phyloP scores from a whole-genome alignment of 2,888 invertebrate genomes.

The Lepidochitona cinerea region DNA sequence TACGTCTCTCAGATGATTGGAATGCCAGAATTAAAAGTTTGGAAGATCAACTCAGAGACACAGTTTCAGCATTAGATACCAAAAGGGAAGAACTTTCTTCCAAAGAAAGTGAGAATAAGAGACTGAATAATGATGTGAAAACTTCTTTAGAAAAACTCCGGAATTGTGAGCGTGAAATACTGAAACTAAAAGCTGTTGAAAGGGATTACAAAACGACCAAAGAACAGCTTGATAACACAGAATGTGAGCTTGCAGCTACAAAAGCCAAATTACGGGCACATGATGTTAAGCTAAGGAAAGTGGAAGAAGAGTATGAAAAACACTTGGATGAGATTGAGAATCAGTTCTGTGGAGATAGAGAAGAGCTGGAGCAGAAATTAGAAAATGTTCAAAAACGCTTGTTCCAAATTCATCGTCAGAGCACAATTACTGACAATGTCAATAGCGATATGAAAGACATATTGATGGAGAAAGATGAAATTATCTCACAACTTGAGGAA shows the following conservation, averaged over 20 bases:
- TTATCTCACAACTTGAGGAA: conserved; percentile 89
- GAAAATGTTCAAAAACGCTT: conserved; percentile 83
- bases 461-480: conserved; percentile 90
- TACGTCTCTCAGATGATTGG: conserved; percentile 58
- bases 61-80: conserved; percentile 50
- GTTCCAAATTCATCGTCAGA: conserved; percentile 83
- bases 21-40: conserved; percentile 52
- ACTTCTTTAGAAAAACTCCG: conserved; percentile 46
- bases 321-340: conserved; percentile 57
- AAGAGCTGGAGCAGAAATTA: conserved; percentile 72
- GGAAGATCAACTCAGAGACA: conserved; percentile 55
- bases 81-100: conserved; percentile 47
- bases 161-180: conserved; percentile 58
- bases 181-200: conserved; percentile 60
- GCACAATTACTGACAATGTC: conserved; percentile 55
- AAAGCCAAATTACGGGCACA: conserved; percentile 46
- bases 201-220: conserved; percentile 56
- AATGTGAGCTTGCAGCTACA: conserved; percentile 37
- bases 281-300: conserved; percentile 46
- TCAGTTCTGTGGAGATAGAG: conserved; percentile 65
- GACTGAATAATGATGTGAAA: conserved; percentile 53
- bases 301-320: conserved; percentile 50
- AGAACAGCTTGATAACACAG: conserved; percentile 52
- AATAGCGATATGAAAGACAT: conserved; percentile 71
- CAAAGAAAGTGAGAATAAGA: conserved; percentile 56